Evolutionary conservation across 2,797 vertebrate genomes (phyloP), one percentile per base, ranked within the genome.

Genomic region (Lerista edwardsae): DNA sequence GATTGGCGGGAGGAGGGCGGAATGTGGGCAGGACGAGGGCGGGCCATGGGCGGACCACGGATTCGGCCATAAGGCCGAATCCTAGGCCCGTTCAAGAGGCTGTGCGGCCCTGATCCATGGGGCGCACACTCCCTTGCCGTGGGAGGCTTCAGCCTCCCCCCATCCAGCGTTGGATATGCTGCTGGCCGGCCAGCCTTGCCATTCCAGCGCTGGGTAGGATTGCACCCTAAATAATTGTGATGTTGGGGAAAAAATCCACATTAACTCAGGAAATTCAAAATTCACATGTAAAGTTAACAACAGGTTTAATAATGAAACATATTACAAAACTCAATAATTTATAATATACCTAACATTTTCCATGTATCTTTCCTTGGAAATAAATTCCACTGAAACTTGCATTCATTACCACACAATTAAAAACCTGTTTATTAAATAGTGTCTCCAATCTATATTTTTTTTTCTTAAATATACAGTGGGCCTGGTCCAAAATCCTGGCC

Each of bases 241-340:
- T 2, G 4, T 61, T 69, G 34, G 25, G 27, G 25, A 72, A 87
- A 79, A 34, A 44, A 69, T 69, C 34, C 65, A 51, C 51, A 21
- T 44, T 34, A 27, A 47, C 29, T 71, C 55, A 84, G 69, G 72
- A 75, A 85, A 3, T 68, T 85, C n/a, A 90, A 89, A 86, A 86
- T 82, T 27, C 1, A 84, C 69, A 29, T 65, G 78, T 36, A 27
- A 27, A 75, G 11, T 17, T 68, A 72, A 29, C 39, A 72, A 29
- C 39, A n/a, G 68, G 14, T 27, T n/a, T 3, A 75, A 79, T 17
- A 87, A 89, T 11, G 41, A 68, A 85, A 68, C n/a, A 21, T 19
- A 59, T 15, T 21, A 55, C 41, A 39, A 71, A 80, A 55, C 9
- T 23, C 29, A 75, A 55, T 6, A 25, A 71, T 57, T 68, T 36